These are phyloP conservation scores for Polietes domitor DNA, from an alignment of 2,888 invertebrate species.

Conservation along the genomic window DNA sequence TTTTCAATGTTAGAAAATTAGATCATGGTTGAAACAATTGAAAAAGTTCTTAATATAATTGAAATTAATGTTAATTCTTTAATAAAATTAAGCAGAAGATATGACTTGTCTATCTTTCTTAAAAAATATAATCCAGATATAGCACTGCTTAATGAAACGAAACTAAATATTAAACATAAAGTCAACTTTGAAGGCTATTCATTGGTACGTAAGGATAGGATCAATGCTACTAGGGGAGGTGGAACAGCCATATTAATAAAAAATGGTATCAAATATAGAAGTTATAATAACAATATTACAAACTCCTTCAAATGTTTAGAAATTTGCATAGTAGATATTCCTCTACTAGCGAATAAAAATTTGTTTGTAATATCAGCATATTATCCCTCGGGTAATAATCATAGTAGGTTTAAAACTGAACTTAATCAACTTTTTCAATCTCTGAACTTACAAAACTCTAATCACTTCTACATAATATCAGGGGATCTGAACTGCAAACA, in stretches of 20 bases:
- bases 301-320: constrained; percentile 12
- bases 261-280: constrained; percentile 15
- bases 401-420: constrained; percentile 1
- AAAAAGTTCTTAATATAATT: not conserved
- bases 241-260: constrained; percentile 18
- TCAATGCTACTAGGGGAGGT: not conserved
- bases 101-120: not conserved
- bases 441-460: constrained; percentile 17
- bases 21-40: not conserved
- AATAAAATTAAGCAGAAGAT: not conserved
- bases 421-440: constrained; percentile 26
- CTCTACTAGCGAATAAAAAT: constrained; percentile 13
- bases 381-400: constrained; percentile 26
- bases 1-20: not conserved
- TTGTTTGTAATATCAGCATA: constrained; percentile 29
- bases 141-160: not conserved
- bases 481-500: constrained; percentile 40
- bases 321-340: constrained; percentile 6
- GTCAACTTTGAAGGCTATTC: not conserved
- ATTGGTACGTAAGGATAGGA: not conserved
- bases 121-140: not conserved
- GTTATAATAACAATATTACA: constrained; percentile 2
- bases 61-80: constrained; percentile 3
- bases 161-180: not conserved
- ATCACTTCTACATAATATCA: constrained; percentile 32